phyloP scores from a whole-genome alignment of 2,797 vertebrate genomes.

The Myripristis murdjan region DNA sequence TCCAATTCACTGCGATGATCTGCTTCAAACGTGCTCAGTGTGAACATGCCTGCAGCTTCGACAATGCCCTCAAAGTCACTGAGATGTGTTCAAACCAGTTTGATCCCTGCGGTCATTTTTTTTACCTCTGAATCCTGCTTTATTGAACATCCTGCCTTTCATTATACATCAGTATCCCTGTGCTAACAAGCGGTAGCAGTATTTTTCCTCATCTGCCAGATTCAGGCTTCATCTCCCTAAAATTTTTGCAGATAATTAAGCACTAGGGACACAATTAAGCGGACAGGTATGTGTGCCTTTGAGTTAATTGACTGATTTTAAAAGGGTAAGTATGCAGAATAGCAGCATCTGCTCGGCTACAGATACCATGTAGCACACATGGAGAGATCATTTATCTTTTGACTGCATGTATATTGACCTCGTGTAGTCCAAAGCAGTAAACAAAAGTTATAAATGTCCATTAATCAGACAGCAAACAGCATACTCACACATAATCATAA shows the following conservation, averaged over 20 bases:
- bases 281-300: conserved; percentile 78
- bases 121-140: conserved; percentile 24
- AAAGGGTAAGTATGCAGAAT: conserved; percentile 67
- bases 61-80: too few species aligned
- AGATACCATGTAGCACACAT: conserved; percentile 25
- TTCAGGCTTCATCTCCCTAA: conserved; percentile 65
- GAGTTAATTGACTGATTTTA: conserved; percentile 83
- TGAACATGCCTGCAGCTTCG: too few species aligned
- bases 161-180: conserved; percentile 58
- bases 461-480: conserved; percentile 41
- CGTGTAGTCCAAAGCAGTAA: conserved; percentile 24
- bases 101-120: conserved; percentile 33
- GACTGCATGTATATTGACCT: conserved; percentile 41
- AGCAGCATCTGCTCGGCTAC: conserved; percentile 69
- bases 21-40: too few species aligned
- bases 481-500: conserved; percentile 10
- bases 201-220: conserved; percentile 51
- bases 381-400: conserved; percentile 64
- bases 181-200: conserved; percentile 55
- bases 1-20: too few species aligned
- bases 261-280: conserved; percentile 79
- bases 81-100: conserved; percentile 22
- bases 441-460: conserved; percentile 41
- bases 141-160: conserved; percentile 38
- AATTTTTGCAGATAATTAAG: conserved; percentile 80